phyloP scores from a whole-genome alignment of 2,888 invertebrate species.

The Nephrotoma flavescens region DNA sequence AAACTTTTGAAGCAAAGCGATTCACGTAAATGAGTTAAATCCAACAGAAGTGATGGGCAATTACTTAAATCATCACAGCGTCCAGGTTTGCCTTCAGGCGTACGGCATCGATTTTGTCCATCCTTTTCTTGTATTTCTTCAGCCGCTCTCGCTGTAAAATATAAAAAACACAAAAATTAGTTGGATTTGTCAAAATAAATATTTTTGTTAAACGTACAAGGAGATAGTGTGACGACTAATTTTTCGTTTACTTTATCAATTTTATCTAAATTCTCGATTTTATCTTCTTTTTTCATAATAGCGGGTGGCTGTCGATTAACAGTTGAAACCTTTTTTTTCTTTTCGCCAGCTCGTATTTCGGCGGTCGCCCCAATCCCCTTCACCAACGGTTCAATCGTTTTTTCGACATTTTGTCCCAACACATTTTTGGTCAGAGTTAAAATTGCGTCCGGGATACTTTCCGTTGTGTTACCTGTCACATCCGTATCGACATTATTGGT shows the following conservation, averaged over 20 bases:
- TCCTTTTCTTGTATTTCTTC: conserved; percentile 28
- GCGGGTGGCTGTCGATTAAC: not conserved
- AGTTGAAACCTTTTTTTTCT: conserved; percentile 18
- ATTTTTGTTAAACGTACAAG: not conserved
- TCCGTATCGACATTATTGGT: conserved; percentile 28
- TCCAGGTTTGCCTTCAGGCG: conserved; percentile 65
- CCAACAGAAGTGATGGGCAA: conserved; percentile 70
- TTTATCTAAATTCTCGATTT: not conserved
- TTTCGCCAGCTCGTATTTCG: conserved; percentile 18
- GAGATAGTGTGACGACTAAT: not conserved
- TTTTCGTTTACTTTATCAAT: not conserved
- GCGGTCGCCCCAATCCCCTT: conserved; percentile 19
- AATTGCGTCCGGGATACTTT: conserved; percentile 54
- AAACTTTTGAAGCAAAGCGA: conserved; percentile 83
- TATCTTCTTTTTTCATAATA: not conserved
- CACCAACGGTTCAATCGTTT: conserved; percentile 63
- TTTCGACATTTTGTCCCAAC: conserved; percentile 57
- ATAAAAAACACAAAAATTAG: conserved; percentile 9
- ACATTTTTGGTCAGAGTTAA: conserved; percentile 71
- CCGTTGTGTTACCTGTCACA: conserved; percentile 26
- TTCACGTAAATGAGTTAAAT: conserved; percentile 65
- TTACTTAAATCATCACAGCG: conserved; percentile 78
- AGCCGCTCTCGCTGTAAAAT: not conserved
- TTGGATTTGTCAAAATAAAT: not conserved
- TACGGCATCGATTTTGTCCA: conserved; percentile 54